These are phyloP conservation scores for Aramus guarauna DNA, from an alignment of 2,113 vertebrate species.

Conservation along the genomic window DNA sequence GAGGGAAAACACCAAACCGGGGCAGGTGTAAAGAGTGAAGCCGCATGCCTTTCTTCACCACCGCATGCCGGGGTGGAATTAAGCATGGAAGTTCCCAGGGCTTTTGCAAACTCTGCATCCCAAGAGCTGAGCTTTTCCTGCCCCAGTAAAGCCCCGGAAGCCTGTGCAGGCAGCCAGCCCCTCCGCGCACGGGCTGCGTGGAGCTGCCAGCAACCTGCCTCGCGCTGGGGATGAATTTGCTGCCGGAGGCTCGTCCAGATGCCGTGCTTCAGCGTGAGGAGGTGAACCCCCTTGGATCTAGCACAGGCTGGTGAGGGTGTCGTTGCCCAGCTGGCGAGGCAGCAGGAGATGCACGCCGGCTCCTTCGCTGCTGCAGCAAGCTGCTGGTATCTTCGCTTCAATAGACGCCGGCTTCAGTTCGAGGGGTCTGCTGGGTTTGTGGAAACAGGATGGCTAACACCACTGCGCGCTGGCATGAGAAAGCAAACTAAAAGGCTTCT, in stretches of 20 bases:
- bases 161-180: background rate
- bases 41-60: fast-evolving
- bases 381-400: background rate
- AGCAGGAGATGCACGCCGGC: background rate
- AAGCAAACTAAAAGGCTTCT: background rate
- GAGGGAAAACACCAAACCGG: background rate
- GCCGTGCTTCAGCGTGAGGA: fast-evolving
- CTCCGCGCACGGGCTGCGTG: fast-evolving
- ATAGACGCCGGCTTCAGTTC: fast-evolving
- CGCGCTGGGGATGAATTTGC: background rate
- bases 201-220: background rate
- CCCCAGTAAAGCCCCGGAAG: background rate
- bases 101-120: background rate
- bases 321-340: background rate
- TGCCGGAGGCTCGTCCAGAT: background rate
- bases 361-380: background rate
- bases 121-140: background rate
- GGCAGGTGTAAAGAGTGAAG: background rate
- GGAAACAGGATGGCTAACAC: background rate
- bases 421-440: background rate
- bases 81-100: background rate
- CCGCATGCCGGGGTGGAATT: fast-evolving
- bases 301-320: background rate
- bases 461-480: fast-evolving
- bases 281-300: background rate